A percentile compares a stretch with the other conserved stretches of the same genome.
Conservation (phyloP, 1,140 invertebrate species). For the Lordiphosa mommai region DNA sequence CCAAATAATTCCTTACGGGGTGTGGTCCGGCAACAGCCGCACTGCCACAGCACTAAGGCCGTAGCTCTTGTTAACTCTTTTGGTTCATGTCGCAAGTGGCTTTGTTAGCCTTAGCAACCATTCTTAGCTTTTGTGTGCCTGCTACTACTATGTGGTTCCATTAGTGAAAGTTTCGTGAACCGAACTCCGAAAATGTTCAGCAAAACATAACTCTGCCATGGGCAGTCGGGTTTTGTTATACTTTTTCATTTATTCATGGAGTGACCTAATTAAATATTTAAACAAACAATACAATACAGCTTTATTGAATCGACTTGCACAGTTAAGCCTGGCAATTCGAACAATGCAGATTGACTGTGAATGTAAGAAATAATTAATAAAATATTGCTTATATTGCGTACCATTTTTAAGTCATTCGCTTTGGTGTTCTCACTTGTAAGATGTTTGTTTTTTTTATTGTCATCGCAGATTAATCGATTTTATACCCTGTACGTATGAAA, state of each 20-base stretch:
- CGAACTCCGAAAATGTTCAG: not conserved
- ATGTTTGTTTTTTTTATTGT: too few species aligned
- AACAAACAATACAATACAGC: not conserved
- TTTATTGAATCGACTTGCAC: too few species aligned
- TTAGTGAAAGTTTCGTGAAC: not conserved
- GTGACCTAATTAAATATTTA: constrained; percentile 3
- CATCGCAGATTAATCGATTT: too few species aligned
- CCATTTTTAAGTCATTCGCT: too few species aligned
- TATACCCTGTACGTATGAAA: too few species aligned
- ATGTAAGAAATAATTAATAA: too few species aligned
- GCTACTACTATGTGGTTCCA: not conserved
- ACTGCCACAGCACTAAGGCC: not conserved
- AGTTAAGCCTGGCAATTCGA: too few species aligned
- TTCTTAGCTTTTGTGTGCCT: constrained; percentile 7
- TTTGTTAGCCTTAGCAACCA: constrained; percentile 5
- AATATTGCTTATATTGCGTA: too few species aligned
- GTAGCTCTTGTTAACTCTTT: constrained; percentile 1
- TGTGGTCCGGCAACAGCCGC: constrained; percentile 1
- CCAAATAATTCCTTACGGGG: constrained; percentile 3
- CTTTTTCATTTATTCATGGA: constrained; percentile 6
- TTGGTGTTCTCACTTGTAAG: too few species aligned
- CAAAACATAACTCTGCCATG: constrained; percentile 1
- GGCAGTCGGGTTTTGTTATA: not conserved
- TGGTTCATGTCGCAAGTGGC: constrained; percentile 5
- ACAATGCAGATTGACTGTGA: too few species aligned